Percentiles rank a stretch among this genome's conserved stretches.
Evolutionary conservation across 2,797 vertebrate genomes (phyloP).

Genomic region (Emys orbicularis): DNA sequence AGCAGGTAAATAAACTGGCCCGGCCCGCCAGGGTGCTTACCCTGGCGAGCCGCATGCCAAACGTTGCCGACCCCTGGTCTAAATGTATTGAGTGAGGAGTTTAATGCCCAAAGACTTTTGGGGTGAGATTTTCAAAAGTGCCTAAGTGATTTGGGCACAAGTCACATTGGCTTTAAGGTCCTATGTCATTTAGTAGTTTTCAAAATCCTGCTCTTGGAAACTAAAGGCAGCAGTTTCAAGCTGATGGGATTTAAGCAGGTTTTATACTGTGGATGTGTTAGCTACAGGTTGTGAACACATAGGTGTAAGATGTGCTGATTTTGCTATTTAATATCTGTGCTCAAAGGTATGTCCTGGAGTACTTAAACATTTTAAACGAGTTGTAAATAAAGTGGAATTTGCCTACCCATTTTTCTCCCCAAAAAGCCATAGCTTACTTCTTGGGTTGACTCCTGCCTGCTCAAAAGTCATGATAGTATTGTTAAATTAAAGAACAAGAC

Average conservation of each 20-base stretch:
- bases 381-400: not conserved
- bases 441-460: not conserved
- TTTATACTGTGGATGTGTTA: not conserved
- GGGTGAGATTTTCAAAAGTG: not conserved
- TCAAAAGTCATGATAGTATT: slow-evolving; percentile 27
- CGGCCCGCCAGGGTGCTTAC: too few species aligned
- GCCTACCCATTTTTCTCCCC: not conserved
- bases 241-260: not conserved
- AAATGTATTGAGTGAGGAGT: not conserved
- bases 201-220: accelerated
- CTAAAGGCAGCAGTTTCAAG: not conserved
- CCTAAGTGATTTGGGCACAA: not conserved
- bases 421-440: not conserved
- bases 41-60: too few species aligned
- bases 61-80: not conserved
- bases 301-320: not conserved
- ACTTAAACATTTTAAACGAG: not conserved
- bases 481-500: slow-evolving; percentile 15
- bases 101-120: not conserved
- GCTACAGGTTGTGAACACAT: not conserved
- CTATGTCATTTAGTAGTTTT: not conserved
- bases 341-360: slow-evolving; percentile 12
- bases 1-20: too few species aligned
- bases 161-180: not conserved
- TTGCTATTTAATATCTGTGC: not conserved